Conservation (phyloP, 2,113 vertebrate genomes). For the Chelonoidis abingdonii region DNA sequence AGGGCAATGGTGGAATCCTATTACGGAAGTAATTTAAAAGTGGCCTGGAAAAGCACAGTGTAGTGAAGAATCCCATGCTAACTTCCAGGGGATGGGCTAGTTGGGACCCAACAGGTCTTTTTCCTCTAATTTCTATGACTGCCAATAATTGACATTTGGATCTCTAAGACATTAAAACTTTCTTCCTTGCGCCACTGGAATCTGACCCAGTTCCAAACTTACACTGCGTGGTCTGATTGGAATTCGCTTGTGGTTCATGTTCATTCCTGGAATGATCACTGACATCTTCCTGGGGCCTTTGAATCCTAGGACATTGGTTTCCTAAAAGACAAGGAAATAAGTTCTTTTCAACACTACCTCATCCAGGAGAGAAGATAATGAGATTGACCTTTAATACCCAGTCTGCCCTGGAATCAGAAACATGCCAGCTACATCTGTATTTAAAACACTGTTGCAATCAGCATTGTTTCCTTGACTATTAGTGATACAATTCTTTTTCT, state of each 20-base stretch:
- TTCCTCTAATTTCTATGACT: not conserved
- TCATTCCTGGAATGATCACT: conserved; percentile 97
- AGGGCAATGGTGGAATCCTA: not conserved
- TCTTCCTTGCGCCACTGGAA: not conserved
- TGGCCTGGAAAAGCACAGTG: not conserved
- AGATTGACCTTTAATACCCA: not conserved
- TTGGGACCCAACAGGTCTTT: not conserved
- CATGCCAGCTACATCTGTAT: not conserved
- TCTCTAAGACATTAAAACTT: not conserved
- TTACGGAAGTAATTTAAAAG: not conserved
- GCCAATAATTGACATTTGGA: not conserved
- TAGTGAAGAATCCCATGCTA: not conserved
- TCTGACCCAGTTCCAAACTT: conserved; percentile 65
- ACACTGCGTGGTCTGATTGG: conserved; percentile 89
- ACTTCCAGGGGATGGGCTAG: not conserved
- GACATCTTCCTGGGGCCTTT: conserved; percentile 98
- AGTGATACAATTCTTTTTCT: not conserved
- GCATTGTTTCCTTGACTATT: not conserved
- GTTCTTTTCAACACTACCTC: not conserved
- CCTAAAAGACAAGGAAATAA: conserved; percentile 79
- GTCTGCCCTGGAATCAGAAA: not conserved
- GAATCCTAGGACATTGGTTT: conserved; percentile 97
- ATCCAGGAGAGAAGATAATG: not conserved
- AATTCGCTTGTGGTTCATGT: conserved; percentile 91
- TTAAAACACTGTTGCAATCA: not conserved